These are phyloP conservation scores for Drosophila busckii DNA, from an alignment of 1,140 invertebrate genomes.

Conservation along the genomic window DNA sequence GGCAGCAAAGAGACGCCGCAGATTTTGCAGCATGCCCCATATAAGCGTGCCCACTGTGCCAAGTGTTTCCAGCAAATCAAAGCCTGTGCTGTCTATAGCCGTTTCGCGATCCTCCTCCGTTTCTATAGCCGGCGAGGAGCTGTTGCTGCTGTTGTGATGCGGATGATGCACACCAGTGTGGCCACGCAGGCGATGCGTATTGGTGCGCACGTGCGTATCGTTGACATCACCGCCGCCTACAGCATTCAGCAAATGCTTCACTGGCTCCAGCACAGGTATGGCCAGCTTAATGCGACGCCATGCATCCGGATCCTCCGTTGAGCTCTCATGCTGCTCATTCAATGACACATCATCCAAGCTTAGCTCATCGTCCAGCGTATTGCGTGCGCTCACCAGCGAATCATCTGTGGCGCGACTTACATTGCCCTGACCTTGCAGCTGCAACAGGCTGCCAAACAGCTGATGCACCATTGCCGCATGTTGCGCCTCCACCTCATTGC, in stretches of 20 bases:
- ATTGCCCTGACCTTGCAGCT: conserved; percentile 31
- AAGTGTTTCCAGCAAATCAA: conserved; percentile 58
- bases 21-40: conserved; percentile 50
- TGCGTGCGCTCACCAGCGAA: conserved; percentile 36
- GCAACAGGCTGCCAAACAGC: conserved; percentile 39
- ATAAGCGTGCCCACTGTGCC: conserved; percentile 47
- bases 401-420: conserved; percentile 41
- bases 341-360: conserved; percentile 18
- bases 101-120: conserved; percentile 68
- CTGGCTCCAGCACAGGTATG: conserved; percentile 65
- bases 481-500: conserved; percentile 44
- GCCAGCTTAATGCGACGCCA: conserved; percentile 59
- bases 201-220: conserved; percentile 51
- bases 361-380: conserved; percentile 39
- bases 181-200: conserved; percentile 50
- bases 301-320: conserved; percentile 27
- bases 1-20: conserved; percentile 54
- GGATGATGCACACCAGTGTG: conserved; percentile 50
- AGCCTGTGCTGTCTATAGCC: conserved; percentile 63
- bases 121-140: conserved; percentile 60
- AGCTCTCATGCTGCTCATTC: conserved; percentile 52
- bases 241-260: conserved; percentile 60
- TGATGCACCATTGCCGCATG: conserved; percentile 53
- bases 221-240: conserved; percentile 61
- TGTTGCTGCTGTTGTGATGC: conserved; percentile 30